Evolutionary conservation across 53 echinoderm and acorn worm species (phyloP), one percentile per base, ranked within the genome.

Genomic region (Luidia sarsii): DNA sequence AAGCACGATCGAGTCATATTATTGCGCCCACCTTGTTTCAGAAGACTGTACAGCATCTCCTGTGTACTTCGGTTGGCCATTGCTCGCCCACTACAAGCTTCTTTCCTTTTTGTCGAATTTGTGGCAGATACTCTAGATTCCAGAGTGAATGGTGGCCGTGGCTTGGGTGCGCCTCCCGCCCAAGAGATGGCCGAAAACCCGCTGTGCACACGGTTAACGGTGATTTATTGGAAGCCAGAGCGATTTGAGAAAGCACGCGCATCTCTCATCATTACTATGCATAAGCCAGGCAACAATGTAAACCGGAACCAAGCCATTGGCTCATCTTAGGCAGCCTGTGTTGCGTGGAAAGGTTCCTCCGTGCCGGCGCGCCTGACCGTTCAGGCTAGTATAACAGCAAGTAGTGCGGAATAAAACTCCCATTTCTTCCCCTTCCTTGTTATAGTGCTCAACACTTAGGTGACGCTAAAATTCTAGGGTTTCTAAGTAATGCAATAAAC

Each of bases 401-500:
- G 46, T 45, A 29, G 60, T 60, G 77, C 59, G 61, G 60, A 77
- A 77, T 56, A 60, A 77, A 77, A 61, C 77, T 60, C 61, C 48
- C 13, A 60, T 77, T 61, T 60, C 29, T 57, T 59, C 77, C 61
- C 46, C n/a, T 60, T 45, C 4, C 77, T 59, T 45, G 59, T 77
- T 77, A 77, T 61, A 33, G 48, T 46, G 61, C 77, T 77, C 77
- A 77, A 77, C 77, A 77, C 77, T 77, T 61, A 77, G 70, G 83
- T 70, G 61, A 83, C 54, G 82, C 68, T 57, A 77, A 77, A 77
- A 77, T 77, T 70, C 90, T 89, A 81, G 90, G 90, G 90, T 89
- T 89, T 89, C 90, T 71, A 65, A 54, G 63, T 89, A 89, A 89
- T 89, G 90, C 85, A 89, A 89, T 89, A 85, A 89, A 71, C 73